These are phyloP conservation scores for Saccostrea glomerata DNA, from an alignment of 1,140 invertebrate species.

Conservation along the genomic window DNA sequence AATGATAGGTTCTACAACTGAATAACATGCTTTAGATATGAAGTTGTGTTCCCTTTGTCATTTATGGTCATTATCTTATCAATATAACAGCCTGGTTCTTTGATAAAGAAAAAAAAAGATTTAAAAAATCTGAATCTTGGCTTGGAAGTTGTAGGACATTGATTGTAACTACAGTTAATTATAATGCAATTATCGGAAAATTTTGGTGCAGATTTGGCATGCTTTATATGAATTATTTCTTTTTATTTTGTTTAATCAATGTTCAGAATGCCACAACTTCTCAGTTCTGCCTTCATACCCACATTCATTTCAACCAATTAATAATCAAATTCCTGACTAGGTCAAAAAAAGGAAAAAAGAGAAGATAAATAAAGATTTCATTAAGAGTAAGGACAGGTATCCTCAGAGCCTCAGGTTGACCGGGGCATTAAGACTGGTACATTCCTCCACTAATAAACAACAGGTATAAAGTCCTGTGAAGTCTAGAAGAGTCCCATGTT, in stretches of 20 bases:
- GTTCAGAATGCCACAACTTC: neutral
- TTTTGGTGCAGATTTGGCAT: neutral
- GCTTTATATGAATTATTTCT: neutral
- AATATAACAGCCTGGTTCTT: neutral
- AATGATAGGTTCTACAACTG: neutral
- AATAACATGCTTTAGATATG: neutral
- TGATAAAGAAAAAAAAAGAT: neutral
- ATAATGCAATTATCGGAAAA: conserved; percentile 12
- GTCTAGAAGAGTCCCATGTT: conserved; percentile 11
- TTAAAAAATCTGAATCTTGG: neutral
- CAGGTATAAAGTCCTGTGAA: neutral
- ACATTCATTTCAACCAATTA: neutral
- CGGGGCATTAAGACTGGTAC: neutral
- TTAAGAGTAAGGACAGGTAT: neutral
- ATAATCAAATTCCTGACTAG: neutral
- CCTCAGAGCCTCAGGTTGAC: neutral
- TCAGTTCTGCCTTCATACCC: neutral
- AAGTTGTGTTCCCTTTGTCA: neutral
- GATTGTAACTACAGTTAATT: neutral
- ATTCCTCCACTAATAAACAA: conserved; percentile 17
- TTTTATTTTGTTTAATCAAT: neutral
- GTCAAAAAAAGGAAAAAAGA: too few relatives aligned
- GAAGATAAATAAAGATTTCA: neutral
- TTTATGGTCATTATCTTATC: neutral
- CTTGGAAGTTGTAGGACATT: neutral